Percentiles rank a stretch among this genome's conserved stretches.
These are phyloP conservation scores for Cephus runcator DNA, from an alignment of 2,888 invertebrate genomes.

Conservation along the genomic window DNA sequence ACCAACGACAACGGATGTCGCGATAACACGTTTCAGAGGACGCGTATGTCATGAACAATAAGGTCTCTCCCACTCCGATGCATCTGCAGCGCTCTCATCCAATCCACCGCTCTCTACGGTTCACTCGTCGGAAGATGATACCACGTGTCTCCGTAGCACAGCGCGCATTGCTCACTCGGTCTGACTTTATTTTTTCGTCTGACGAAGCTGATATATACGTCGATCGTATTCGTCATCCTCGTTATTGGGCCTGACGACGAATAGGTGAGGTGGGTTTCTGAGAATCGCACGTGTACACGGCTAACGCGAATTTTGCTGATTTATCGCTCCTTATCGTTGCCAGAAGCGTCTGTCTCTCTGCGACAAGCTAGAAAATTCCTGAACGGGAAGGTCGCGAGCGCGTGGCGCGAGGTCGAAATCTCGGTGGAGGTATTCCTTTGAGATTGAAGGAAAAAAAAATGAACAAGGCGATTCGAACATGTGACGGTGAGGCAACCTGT, in stretches of 20 bases:
- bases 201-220: not conserved
- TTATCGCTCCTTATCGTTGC: not conserved
- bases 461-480: not conserved
- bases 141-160: not conserved
- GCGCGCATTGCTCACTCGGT: not conserved
- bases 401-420: not conserved
- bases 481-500: not conserved
- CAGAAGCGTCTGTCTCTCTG: not conserved
- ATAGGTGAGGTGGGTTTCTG: not conserved
- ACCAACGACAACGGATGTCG: slow-evolving; percentile 47
- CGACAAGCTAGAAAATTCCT: not conserved
- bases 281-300: not conserved
- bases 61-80: not conserved
- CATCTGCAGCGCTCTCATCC: not conserved
- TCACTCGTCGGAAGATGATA: not conserved
- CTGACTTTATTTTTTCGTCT: not conserved
- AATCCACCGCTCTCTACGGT: not conserved
- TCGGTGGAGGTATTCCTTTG: not conserved
- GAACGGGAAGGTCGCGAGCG: not conserved
- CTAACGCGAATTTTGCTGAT: not conserved
- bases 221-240: not conserved
- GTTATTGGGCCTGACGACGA: not conserved
- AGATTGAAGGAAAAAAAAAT: not conserved
- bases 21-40: slow-evolving; percentile 46
- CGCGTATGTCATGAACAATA: slow-evolving; percentile 38